Conservation (phyloP, 2,888 invertebrate species). For the Acheta domesticus region DNA sequence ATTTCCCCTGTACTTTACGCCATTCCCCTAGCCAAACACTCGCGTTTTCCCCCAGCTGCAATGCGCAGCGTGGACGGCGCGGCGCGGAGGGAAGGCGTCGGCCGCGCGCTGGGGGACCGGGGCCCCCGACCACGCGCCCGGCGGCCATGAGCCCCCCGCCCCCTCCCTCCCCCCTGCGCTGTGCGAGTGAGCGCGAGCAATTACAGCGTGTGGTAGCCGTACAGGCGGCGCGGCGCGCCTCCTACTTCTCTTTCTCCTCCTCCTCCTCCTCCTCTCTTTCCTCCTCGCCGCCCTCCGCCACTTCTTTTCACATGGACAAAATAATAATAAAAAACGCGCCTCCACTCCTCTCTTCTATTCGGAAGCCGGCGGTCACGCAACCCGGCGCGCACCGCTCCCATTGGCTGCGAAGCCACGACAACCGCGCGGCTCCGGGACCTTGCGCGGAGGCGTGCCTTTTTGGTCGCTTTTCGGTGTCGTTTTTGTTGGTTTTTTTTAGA, state of each 20-base stretch:
- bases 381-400: background rate
- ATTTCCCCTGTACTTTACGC: no score
- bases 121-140: no score
- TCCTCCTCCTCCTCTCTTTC: background rate
- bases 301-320: background rate
- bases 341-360: background rate
- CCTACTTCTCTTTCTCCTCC: background rate
- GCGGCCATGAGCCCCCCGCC: no score
- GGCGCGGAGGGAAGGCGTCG: no score
- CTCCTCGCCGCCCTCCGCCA: background rate
- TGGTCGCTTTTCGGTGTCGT: no score
- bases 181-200: no score
- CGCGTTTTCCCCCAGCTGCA: no score
- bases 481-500: background rate
- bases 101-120: no score
- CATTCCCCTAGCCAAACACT: no score
- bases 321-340: background rate
- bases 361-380: slow-evolving; percentile 18
- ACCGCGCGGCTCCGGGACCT: background rate
- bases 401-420: background rate
- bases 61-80: no score
- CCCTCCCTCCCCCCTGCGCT: no score
- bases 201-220: no score
- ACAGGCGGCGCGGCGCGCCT: background rate
- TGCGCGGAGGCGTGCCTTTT: background rate